A percentile compares a stretch with the other conserved stretches of the same genome.
phyloP scores from a whole-genome alignment of 1,140 invertebrate genomes.

The Hycleus cichorii region DNA sequence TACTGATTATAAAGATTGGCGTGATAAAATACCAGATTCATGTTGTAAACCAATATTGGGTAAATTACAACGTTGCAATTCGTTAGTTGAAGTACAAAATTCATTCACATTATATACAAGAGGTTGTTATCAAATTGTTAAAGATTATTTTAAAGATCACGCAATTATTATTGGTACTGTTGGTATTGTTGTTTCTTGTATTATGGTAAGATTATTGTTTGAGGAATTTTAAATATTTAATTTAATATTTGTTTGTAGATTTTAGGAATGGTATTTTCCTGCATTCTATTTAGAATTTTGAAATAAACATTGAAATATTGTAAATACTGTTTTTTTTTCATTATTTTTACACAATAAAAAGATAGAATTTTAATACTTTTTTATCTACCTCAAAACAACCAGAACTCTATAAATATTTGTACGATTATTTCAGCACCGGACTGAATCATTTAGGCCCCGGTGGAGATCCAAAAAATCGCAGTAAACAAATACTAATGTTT shows the following conservation, averaged over 20 bases:
- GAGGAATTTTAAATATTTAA: conserved; percentile 14
- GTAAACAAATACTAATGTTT: no score
- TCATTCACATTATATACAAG: conserved; percentile 57
- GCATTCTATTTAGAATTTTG: conserved; percentile 64
- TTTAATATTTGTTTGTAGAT: conserved; percentile 48
- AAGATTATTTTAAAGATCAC: conserved; percentile 64
- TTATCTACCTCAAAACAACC: no score
- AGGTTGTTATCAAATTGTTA: conserved; percentile 65
- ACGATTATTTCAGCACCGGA: no score
- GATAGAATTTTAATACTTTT: no score
- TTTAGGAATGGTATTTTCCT: conserved; percentile 65
- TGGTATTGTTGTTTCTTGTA: conserved; percentile 69
- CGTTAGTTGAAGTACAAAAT: conserved; percentile 45
- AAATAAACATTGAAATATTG: conserved; percentile 34
- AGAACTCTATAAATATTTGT: no score
- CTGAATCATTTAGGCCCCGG: no score
- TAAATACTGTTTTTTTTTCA: no score
- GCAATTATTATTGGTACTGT: conserved; percentile 71
- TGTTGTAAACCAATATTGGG: conserved; percentile 67
- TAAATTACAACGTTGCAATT: conserved; percentile 57
- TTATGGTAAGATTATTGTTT: conserved; percentile 57
- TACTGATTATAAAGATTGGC: conserved; percentile 65
- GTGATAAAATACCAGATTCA: conserved; percentile 63
- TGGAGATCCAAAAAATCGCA: no score
- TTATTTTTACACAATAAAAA: no score